A percentile compares a stretch with the other conserved stretches of the same genome.
phyloP scores from a whole-genome alignment of 1,140 invertebrate genomes.

The Drosophila athabasca region DNA sequence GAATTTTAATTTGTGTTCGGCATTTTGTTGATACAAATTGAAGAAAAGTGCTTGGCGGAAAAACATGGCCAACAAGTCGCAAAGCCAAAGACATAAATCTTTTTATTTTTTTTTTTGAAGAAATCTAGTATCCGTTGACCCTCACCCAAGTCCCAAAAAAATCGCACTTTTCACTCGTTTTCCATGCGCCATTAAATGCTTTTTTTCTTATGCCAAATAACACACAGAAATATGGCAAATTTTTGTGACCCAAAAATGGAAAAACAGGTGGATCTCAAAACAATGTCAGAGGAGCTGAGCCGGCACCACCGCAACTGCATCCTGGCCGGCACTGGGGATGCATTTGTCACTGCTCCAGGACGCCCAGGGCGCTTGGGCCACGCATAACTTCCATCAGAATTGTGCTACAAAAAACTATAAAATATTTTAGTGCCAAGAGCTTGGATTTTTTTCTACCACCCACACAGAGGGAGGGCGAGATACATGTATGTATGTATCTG shows the following conservation, averaged over 20 bases:
- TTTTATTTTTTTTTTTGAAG: background rate
- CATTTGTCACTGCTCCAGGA: slow-evolving; percentile 59
- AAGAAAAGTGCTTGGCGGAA: slow-evolving; percentile 19
- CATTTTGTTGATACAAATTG: slow-evolving; percentile 59
- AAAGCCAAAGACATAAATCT: slow-evolving; percentile 58
- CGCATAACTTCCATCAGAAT: slow-evolving; percentile 70
- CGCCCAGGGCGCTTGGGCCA: slow-evolving; percentile 47
- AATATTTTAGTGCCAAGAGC: slow-evolving; percentile 59
- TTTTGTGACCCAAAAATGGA: slow-evolving; percentile 48
- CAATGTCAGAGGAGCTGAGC: slow-evolving; percentile 22
- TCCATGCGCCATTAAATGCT: slow-evolving; percentile 16
- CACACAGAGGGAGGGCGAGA: slow-evolving; percentile 9
- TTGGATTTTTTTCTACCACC: slow-evolving; percentile 38
- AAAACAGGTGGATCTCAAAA: slow-evolving; percentile 57
- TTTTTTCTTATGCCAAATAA: slow-evolving; percentile 46
- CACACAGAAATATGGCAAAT: slow-evolving; percentile 43
- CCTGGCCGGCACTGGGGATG: slow-evolving; percentile 52
- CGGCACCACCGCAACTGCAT: slow-evolving; percentile 30
- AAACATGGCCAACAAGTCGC: slow-evolving; percentile 19
- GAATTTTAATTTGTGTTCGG: slow-evolving; percentile 60
- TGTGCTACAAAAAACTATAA: slow-evolving; percentile 60
- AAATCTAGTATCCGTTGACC: slow-evolving; percentile 38
- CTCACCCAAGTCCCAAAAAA: background rate
- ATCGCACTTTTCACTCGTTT: background rate
- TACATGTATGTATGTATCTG: too few species aligned